These are phyloP conservation scores for Trachelipus rathkii DNA, from an alignment of 1,140 invertebrate species.

Conservation along the genomic window DNA sequence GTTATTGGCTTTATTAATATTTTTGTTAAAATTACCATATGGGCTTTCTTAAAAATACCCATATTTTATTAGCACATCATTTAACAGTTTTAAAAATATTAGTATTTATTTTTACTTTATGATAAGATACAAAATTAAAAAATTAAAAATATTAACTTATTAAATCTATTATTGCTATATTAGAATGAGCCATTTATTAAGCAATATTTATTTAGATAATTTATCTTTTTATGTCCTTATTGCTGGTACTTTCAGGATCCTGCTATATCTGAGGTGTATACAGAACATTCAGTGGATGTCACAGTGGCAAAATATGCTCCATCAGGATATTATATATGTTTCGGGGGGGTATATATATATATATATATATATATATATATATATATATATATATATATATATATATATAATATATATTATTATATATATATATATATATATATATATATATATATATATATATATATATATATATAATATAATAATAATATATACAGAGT, in stretches of 20 bases:
- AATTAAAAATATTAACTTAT: too few species aligned
- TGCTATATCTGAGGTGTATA: constrained; percentile 88
- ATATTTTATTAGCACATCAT: too few species aligned
- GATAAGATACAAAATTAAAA: not conserved
- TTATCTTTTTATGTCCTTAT: too few species aligned
- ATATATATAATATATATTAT: too few species aligned
- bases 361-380: not conserved
- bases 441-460: not conserved
- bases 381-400: not conserved
- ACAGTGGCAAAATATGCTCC: constrained; percentile 98
- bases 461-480: too few species aligned
- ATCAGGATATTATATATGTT: constrained; percentile 95
- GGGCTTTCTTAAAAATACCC: too few species aligned
- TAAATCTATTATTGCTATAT: too few species aligned
- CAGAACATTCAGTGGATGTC: constrained; percentile 88
- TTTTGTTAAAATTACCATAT: too few species aligned
- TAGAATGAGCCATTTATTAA: too few species aligned
- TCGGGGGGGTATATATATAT: constrained; percentile 76
- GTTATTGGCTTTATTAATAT: too few species aligned
- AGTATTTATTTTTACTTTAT: not conserved
- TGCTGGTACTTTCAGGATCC: constrained; percentile 70
- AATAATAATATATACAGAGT: too few species aligned
- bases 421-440: not conserved
- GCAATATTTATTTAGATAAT: too few species aligned
- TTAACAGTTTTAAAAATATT: not conserved